These are phyloP conservation scores for Andrena cerasifolii DNA, from an alignment of 1,140 invertebrate genomes.

Conservation along the genomic window DNA sequence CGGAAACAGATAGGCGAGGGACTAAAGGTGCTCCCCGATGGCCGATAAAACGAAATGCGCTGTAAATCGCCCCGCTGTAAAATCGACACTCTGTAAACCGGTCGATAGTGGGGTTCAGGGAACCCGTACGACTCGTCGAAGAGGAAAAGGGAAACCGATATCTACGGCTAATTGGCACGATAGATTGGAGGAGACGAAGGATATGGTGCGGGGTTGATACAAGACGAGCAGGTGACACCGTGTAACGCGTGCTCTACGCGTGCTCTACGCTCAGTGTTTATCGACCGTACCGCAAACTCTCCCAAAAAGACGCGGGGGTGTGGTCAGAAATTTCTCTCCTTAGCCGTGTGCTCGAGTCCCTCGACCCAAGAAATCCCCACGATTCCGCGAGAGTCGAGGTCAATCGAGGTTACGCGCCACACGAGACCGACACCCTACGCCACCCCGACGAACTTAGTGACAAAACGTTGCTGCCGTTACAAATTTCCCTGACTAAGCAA, in stretches of 20 bases:
- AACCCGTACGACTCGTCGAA: background rate
- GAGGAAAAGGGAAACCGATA: background rate
- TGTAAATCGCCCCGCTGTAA: no score
- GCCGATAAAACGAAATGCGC: background rate
- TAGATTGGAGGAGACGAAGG: no score
- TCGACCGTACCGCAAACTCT: conserved; percentile 54
- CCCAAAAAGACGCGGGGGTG: conserved; percentile 57
- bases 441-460: no score
- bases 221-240: conserved; percentile 16
- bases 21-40: background rate
- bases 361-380: background rate
- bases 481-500: no score
- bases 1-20: background rate
- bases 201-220: background rate
- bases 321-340: conserved; percentile 51
- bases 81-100: background rate
- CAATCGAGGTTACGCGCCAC: conserved; percentile 36
- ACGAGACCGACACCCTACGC: conserved; percentile 23
- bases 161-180: no score
- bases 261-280: conserved; percentile 46
- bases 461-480: no score
- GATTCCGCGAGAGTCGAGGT: conserved; percentile 22
- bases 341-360: background rate
- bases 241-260: conserved; percentile 42
- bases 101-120: background rate